Conservation (phyloP, 2,888 invertebrate species). For the Drosophila melanosoma region DNA sequence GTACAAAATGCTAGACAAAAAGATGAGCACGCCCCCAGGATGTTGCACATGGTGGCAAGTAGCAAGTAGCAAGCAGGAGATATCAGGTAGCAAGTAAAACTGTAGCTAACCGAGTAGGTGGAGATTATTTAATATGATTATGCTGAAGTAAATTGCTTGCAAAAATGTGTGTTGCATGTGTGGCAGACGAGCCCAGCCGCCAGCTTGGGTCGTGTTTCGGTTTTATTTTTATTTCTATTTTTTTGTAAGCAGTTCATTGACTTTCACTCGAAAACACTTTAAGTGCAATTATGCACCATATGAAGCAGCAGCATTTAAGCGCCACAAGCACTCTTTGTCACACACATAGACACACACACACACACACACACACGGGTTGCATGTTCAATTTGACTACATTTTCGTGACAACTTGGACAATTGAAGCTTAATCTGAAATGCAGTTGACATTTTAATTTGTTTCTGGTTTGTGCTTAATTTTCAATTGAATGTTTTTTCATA, state of each 20-base stretch:
- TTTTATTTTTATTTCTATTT: constrained; percentile 39
- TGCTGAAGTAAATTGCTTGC: constrained; percentile 80
- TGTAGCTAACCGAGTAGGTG: constrained; percentile 68
- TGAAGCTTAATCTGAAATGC: background rate
- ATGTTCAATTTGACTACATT: background rate
- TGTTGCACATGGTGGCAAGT: constrained; percentile 38
- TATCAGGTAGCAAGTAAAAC: constrained; percentile 5
- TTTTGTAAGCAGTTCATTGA: constrained; percentile 18
- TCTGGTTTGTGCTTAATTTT: background rate
- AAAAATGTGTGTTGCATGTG: constrained; percentile 73
- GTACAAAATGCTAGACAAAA: constrained; percentile 76
- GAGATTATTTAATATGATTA: constrained; percentile 81
- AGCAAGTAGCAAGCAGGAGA: background rate
- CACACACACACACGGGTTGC: background rate
- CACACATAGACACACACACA: background rate
- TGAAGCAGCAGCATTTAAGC: constrained; percentile 46
- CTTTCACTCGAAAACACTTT: constrained; percentile 47
- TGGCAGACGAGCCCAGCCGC: constrained; percentile 38
- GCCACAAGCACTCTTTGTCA: background rate
- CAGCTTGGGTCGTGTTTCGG: constrained; percentile 27
- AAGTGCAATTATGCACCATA: constrained; percentile 68
- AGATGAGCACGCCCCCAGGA: constrained; percentile 72
- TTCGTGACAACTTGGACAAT: constrained; percentile 2
- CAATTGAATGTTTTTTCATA: background rate
- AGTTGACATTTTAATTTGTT: constrained; percentile 1